phyloP scores from a whole-genome alignment of 2,113 vertebrate genomes.

The Hemibagrus wyckioides region DNA sequence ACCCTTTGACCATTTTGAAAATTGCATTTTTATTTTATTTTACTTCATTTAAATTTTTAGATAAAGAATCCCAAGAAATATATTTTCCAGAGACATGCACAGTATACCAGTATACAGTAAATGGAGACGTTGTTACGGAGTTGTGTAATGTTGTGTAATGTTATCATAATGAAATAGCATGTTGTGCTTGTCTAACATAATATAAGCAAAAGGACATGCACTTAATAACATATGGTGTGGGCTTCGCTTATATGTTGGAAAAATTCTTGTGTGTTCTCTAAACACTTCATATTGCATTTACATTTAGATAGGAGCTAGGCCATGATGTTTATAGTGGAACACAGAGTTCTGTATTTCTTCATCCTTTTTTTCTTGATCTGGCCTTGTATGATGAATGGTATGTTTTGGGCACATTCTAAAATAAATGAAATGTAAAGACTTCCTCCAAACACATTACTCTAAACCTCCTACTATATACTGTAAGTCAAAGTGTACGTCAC shows the following conservation, averaged over 20 bases:
- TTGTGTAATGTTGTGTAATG: neutral
- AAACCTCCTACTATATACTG: neutral
- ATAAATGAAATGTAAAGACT: neutral
- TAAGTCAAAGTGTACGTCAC: neutral
- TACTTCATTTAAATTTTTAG: neutral
- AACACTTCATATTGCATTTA: conserved; percentile 14
- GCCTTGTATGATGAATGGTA: neutral
- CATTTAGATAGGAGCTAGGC: neutral
- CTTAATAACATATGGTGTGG: neutral
- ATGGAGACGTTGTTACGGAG: neutral
- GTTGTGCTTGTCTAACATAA: neutral
- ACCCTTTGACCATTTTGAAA: neutral
- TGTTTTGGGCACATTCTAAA: neutral
- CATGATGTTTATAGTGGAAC: conserved; percentile 16
- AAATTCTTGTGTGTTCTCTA: neutral
- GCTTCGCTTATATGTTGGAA: neutral
- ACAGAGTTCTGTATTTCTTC: conserved; percentile 17
- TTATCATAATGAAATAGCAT: neutral
- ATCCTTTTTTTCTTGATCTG: conserved; percentile 12
- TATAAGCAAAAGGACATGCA: conserved; percentile 2
- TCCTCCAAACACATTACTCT: neutral
- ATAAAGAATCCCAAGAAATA: neutral
- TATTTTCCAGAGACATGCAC: neutral
- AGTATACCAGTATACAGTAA: neutral
- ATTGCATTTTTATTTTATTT: neutral